phyloP scores from a whole-genome alignment of 2,888 invertebrate species.

The Caenorhabditis becei region DNA sequence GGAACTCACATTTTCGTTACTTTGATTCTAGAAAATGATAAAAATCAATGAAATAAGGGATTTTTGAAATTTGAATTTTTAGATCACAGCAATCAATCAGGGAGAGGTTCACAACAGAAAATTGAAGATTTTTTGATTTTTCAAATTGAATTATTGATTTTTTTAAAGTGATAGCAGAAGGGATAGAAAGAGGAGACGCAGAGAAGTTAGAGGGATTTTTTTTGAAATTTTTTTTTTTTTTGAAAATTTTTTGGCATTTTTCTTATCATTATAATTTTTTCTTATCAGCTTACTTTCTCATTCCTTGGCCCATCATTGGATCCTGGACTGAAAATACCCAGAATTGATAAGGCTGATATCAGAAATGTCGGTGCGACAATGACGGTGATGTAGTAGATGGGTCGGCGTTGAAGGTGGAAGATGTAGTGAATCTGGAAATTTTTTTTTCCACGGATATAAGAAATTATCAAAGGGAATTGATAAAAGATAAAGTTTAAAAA shows the following conservation, averaged over 20 bases:
- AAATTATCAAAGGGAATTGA: no score
- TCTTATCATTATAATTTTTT: background rate
- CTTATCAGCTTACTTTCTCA: slow-evolving; percentile 68
- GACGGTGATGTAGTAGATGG: slow-evolving; percentile 78
- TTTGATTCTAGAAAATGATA: slow-evolving; percentile 57
- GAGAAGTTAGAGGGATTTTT: slow-evolving; percentile 27
- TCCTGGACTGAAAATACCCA: slow-evolving; percentile 79
- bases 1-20: slow-evolving; percentile 64
- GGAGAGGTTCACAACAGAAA: slow-evolving; percentile 40
- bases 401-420: slow-evolving; percentile 76
- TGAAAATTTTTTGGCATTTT: background rate
- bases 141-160: background rate
- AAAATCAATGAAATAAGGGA: background rate
- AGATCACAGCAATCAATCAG: slow-evolving; percentile 37
- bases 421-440: slow-evolving; percentile 77
- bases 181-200: slow-evolving; percentile 23
- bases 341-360: slow-evolving; percentile 76
- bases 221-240: background rate
- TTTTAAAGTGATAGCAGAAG: background rate
- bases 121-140: slow-evolving; percentile 15
- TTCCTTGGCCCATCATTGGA: slow-evolving; percentile 76
- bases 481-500: background rate
- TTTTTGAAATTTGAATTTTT: slow-evolving; percentile 11
- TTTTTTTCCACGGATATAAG: no score
- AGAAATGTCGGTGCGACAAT: slow-evolving; percentile 79